A percentile compares a stretch with the other conserved stretches of the same genome.
Evolutionary conservation across 2,797 vertebrate species (phyloP).

Genomic region (Naso thynnoides): DNA sequence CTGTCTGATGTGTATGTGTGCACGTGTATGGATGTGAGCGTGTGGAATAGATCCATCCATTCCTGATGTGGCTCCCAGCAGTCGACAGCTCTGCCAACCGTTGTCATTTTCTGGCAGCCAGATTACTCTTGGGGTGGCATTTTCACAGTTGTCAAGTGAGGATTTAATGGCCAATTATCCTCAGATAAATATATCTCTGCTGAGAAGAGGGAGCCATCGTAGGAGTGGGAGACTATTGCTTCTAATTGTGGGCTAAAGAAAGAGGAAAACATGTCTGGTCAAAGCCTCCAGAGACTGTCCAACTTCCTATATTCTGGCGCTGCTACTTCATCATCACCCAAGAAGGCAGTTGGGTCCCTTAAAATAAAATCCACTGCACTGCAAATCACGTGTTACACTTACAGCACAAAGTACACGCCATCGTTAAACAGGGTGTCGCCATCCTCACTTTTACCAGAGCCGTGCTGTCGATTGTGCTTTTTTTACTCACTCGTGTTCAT

Average conservation of each 20-base stretch:
- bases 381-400: slow-evolving; percentile 75
- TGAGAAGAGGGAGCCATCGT: slow-evolving; percentile 80
- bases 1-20: slow-evolving; percentile 60
- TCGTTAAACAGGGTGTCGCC: slow-evolving; percentile 81
- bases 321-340: slow-evolving; percentile 77
- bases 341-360: slow-evolving; percentile 73
- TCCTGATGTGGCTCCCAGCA: slow-evolving; percentile 82
- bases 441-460: slow-evolving; percentile 73
- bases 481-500: slow-evolving; percentile 44
- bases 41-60: slow-evolving; percentile 80
- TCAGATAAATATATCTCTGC: slow-evolving; percentile 88
- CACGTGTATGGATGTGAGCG: slow-evolving; percentile 61
- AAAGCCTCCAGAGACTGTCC: slow-evolving; percentile 78
- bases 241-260: slow-evolving; percentile 85
- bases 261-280: slow-evolving; percentile 83
- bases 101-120: slow-evolving; percentile 86
- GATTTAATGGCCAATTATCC: slow-evolving; percentile 89
- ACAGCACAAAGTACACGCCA: slow-evolving; percentile 72
- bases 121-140: slow-evolving; percentile 87
- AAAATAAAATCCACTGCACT: slow-evolving; percentile 76
- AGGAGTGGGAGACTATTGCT: slow-evolving; percentile 80
- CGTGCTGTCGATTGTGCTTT: slow-evolving; percentile 49
- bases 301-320: slow-evolving; percentile 71
- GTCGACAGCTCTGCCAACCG: slow-evolving; percentile 84
- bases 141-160: slow-evolving; percentile 88